Percentiles rank a stretch among this genome's conserved stretches.
Conservation (phyloP, 2,113 vertebrate genomes). For the Salvelinus sp. region DNA sequence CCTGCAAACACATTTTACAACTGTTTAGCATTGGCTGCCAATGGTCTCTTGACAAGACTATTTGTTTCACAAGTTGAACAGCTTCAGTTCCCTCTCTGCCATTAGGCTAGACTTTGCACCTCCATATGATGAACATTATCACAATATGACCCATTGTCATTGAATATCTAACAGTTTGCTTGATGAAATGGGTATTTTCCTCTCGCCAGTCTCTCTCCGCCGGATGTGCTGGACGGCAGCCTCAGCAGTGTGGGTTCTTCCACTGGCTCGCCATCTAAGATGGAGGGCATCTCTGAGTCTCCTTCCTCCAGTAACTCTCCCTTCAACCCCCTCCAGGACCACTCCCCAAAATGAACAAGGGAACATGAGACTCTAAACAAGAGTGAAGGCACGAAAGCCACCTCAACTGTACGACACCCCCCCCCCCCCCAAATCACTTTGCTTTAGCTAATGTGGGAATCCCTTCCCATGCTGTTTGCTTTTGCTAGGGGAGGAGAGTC, state of each 20-base stretch:
- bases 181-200: not conserved
- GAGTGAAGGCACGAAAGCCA: not conserved
- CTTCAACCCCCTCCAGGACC: conserved; percentile 83
- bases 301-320: conserved; percentile 85
- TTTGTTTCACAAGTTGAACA: not conserved
- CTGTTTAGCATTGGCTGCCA: not conserved
- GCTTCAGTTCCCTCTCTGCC: no score
- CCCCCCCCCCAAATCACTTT: conserved; percentile 23
- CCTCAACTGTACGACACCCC: conserved; percentile 7
- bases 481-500: conserved; percentile 39
- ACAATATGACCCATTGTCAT: not conserved
- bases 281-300: conserved; percentile 73
- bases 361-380: conserved; percentile 12
- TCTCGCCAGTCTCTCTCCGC: conserved; percentile 75
- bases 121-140: not conserved
- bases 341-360: conserved; percentile 80
- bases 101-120: no score
- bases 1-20: no score
- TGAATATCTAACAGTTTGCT: not conserved
- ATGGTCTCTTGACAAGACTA: no score
- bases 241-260: conserved; percentile 88
- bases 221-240: conserved; percentile 85
- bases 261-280: conserved; percentile 86
- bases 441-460: conserved; percentile 30
- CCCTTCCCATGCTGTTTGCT: conserved; percentile 28